Percentiles rank a stretch among this genome's conserved stretches.
phyloP scores from a whole-genome alignment of 2,888 invertebrate species.

The Acrobeloides nanus region DNA sequence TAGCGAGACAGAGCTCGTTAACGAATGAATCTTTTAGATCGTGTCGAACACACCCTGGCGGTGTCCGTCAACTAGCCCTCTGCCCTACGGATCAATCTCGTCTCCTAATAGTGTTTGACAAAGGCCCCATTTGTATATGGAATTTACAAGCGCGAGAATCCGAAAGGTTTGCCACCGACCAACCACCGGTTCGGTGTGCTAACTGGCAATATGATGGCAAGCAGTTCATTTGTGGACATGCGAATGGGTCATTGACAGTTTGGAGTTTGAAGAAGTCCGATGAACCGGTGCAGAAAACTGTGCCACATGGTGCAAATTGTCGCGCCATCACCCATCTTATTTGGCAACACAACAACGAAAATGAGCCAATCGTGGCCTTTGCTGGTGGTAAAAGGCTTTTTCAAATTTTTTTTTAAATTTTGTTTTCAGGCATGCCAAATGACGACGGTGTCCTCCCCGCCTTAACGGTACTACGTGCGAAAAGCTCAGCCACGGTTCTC shows the following conservation, averaged over 20 bases:
- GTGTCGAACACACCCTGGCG: conserved; percentile 83
- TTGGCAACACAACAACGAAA: conserved; percentile 42
- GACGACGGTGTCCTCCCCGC: conserved; percentile 57
- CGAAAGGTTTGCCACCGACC: conserved; percentile 60
- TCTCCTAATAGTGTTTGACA: conserved; percentile 86
- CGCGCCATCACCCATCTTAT: conserved; percentile 43
- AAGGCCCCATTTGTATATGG: conserved; percentile 89
- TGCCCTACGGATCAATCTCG: conserved; percentile 73
- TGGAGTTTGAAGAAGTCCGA: conserved; percentile 70
- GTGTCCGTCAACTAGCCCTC: conserved; percentile 89
- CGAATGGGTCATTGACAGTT: conserved; percentile 83
- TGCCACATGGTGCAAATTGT: conserved; percentile 38
- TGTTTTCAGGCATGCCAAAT: conserved; percentile 41
- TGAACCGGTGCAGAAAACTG: conserved; percentile 36
- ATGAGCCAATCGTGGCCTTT: conserved; percentile 45
- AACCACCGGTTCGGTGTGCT: conserved; percentile 40
- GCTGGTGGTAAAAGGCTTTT: conserved; percentile 28
- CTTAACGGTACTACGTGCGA: conserved; percentile 44
- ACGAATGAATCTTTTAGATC: conserved; percentile 30
- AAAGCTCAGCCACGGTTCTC: conserved; percentile 36
- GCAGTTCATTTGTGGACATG: conserved; percentile 85
- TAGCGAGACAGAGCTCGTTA: too few relatives aligned
- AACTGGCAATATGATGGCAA: conserved; percentile 96
- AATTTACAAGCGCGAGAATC: conserved; percentile 78
- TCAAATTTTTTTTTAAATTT: not conserved